These are phyloP conservation scores for Stenoptilia bipunctidactyla DNA, from an alignment of 2,888 invertebrate species.

Conservation along the genomic window DNA sequence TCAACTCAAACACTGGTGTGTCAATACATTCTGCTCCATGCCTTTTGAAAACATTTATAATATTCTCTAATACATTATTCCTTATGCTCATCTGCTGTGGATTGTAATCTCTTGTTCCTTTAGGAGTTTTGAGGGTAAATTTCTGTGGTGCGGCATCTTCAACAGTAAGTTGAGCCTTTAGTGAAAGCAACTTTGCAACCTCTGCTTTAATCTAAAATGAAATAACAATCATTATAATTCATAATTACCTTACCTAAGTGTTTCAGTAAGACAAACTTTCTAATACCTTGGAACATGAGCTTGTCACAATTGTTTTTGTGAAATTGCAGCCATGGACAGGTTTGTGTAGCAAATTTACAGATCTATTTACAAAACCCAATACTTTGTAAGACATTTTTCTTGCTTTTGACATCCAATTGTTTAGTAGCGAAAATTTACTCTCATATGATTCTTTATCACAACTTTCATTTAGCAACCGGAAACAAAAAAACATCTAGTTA, in stretches of 20 bases:
- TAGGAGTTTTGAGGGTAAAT: slow-evolving; percentile 90
- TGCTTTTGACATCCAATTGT: slow-evolving; percentile 17
- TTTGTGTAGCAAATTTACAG: slow-evolving; percentile 35
- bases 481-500: slow-evolving; percentile 30
- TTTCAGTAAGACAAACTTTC: slow-evolving; percentile 20
- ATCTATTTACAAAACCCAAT: slow-evolving; percentile 33
- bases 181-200: slow-evolving; percentile 82
- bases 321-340: slow-evolving; percentile 28
- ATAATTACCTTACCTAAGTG: no score
- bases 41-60: slow-evolving; percentile 90
- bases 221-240: slow-evolving; percentile 1
- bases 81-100: slow-evolving; percentile 96
- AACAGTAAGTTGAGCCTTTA: slow-evolving; percentile 80
- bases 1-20: slow-evolving; percentile 97
- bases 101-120: slow-evolving; percentile 94
- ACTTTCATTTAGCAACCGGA: slow-evolving; percentile 19
- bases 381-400: slow-evolving; percentile 47
- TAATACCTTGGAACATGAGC: slow-evolving; percentile 54
- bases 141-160: slow-evolving; percentile 77
- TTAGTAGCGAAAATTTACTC: slow-evolving; percentile 22
- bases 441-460: slow-evolving; percentile 48
- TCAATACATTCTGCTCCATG: slow-evolving; percentile 99
- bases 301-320: slow-evolving; percentile 51
- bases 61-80: slow-evolving; percentile 86
- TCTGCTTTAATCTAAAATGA: slow-evolving; percentile 83